A percentile compares a stretch with the other conserved stretches of the same genome.
phyloP scores from a whole-genome alignment of 2,797 vertebrate species.

The Cyclopterus lumpus region DNA sequence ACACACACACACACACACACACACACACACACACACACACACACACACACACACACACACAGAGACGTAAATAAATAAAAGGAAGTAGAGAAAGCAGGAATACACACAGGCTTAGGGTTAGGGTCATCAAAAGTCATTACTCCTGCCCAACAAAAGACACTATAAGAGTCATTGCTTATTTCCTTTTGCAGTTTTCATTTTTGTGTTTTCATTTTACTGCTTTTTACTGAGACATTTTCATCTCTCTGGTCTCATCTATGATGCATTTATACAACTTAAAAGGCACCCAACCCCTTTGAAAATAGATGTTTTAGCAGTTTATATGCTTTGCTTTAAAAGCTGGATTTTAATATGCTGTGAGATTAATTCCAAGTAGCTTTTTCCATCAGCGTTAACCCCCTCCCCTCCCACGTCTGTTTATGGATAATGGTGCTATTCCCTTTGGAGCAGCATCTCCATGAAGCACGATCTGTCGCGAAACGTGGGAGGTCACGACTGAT shows the following conservation, averaged over 20 bases:
- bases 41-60: slow-evolving; percentile 1
- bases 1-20: not conserved
- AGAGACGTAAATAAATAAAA: slow-evolving; percentile 21
- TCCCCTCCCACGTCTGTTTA: slow-evolving; percentile 71
- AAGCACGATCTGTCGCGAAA: slow-evolving; percentile 70
- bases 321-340: slow-evolving; percentile 67
- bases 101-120: not conserved
- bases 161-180: not conserved
- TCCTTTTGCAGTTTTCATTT: not conserved
- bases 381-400: slow-evolving; percentile 70
- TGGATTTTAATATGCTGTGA: slow-evolving; percentile 64
- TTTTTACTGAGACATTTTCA: not conserved
- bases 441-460: slow-evolving; percentile 66
- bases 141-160: slow-evolving; percentile 20
- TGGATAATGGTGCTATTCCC: slow-evolving; percentile 75
- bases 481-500: slow-evolving; percentile 76
- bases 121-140: not conserved
- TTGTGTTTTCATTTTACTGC: not conserved
- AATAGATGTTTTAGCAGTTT: slow-evolving; percentile 52
- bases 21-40: not conserved
- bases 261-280: slow-evolving; percentile 28
- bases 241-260: slow-evolving; percentile 26
- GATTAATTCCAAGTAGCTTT: slow-evolving; percentile 72
- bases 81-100: not conserved
- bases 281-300: slow-evolving; percentile 39